phyloP scores from a whole-genome alignment of 2,797 vertebrate genomes.

The Oreochromis mossambicus region DNA sequence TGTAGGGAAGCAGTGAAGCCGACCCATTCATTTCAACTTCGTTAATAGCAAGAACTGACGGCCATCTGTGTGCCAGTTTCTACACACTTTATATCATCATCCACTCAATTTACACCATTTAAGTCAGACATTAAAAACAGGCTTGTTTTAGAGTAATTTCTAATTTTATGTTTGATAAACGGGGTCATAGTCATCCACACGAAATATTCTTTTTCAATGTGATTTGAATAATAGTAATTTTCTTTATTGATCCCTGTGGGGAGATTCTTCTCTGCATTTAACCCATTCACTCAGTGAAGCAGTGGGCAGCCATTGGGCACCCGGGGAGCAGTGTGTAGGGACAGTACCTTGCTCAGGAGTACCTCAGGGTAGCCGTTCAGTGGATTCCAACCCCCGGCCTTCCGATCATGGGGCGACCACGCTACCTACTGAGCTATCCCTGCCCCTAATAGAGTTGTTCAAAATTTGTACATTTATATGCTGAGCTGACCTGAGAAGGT shows the following conservation, averaged over 20 bases:
- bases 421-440: too few relatives aligned
- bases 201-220: not conserved
- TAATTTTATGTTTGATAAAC: not conserved
- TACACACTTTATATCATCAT: not conserved
- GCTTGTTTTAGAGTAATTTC: not conserved
- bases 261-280: too few relatives aligned
- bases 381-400: too few relatives aligned
- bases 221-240: not conserved
- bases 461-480: not conserved
- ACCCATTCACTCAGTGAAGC: too few relatives aligned
- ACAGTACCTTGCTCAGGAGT: too few relatives aligned
- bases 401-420: too few relatives aligned
- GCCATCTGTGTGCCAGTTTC: not conserved
- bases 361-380: too few relatives aligned
- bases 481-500: not conserved
- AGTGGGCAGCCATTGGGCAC: too few relatives aligned
- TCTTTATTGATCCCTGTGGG: too few relatives aligned
- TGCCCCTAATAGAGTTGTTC: not conserved
- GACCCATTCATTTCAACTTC: not conserved
- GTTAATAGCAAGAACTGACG: not conserved
- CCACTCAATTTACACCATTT: not conserved
- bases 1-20: not conserved
- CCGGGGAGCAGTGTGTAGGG: too few relatives aligned
- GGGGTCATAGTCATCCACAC: not conserved
- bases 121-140: not conserved